Evolutionary conservation across 1,140 invertebrate species (phyloP).

Genomic region (Drosophila leontia): DNA sequence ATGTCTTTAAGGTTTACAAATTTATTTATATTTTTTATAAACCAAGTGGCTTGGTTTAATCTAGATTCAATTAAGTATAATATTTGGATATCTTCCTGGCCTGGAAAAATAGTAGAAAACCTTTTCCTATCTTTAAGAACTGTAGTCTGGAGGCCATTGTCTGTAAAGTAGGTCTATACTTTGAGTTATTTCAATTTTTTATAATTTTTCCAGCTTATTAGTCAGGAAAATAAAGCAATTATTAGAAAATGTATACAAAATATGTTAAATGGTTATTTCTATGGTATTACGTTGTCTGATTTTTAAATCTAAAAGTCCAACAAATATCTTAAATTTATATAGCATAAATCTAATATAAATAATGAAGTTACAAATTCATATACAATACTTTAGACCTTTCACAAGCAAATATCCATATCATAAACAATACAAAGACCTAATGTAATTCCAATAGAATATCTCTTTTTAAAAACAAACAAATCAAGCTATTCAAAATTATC

Average conservation of each 20-base stretch:
- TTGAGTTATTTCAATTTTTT: neutral
- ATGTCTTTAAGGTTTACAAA: neutral
- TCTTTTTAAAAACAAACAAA: conserved; percentile 3
- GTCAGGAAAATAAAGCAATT: no score
- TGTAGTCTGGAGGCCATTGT: neutral
- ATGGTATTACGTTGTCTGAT: neutral
- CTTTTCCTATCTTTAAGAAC: no score
- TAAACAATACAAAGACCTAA: neutral
- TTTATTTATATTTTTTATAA: neutral
- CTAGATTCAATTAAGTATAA: neutral
- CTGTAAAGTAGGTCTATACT: no score
- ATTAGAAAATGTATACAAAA: neutral
- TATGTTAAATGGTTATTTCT: neutral
- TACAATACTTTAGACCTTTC: no score
- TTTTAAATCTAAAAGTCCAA: no score
- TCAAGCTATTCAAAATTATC: neutral
- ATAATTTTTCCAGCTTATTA: neutral
- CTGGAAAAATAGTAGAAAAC: no score
- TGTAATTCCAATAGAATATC: neutral
- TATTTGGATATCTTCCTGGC: no score
- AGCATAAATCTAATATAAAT: neutral
- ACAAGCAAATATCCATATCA: neutral
- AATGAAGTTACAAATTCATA: neutral
- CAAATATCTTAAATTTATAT: no score
- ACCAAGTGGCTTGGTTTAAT: neutral